Conservation (phyloP, 2,797 vertebrate species). For the Varecia variegata region DNA sequence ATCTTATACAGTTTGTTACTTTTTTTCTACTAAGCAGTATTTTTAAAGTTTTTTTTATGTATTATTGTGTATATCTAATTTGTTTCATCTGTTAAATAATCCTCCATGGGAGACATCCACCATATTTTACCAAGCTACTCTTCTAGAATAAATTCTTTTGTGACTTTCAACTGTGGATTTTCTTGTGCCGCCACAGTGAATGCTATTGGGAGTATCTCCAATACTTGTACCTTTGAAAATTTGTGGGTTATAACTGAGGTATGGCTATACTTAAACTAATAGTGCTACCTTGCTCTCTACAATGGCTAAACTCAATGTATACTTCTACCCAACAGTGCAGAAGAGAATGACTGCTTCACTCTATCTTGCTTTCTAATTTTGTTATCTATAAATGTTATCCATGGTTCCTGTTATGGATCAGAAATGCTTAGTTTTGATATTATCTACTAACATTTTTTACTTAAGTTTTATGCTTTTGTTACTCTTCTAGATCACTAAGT, state of each 20-base stretch:
- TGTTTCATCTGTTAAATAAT: neutral
- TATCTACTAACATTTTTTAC: neutral
- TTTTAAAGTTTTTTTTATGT: neutral
- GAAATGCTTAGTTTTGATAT: neutral
- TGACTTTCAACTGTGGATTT: neutral
- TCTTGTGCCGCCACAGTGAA: neutral
- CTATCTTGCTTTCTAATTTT: neutral
- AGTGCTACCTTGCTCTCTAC: neutral
- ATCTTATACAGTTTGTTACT: neutral
- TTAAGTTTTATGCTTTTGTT: neutral
- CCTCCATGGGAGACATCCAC: neutral
- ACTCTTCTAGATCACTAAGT: neutral
- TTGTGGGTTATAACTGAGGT: neutral
- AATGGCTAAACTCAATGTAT: neutral
- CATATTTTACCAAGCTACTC: neutral
- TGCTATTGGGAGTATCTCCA: rapidly evolving
- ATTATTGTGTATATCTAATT: neutral
- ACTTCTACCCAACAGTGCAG: neutral
- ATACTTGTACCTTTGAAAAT: neutral
- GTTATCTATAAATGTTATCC: neutral
- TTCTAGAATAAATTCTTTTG: neutral
- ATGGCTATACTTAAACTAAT: neutral
- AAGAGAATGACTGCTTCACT: neutral
- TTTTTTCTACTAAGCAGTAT: neutral
- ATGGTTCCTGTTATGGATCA: neutral